Evolutionary conservation across 1,140 invertebrate species (phyloP).

Genomic region (Helicoverpa zea): DNA sequence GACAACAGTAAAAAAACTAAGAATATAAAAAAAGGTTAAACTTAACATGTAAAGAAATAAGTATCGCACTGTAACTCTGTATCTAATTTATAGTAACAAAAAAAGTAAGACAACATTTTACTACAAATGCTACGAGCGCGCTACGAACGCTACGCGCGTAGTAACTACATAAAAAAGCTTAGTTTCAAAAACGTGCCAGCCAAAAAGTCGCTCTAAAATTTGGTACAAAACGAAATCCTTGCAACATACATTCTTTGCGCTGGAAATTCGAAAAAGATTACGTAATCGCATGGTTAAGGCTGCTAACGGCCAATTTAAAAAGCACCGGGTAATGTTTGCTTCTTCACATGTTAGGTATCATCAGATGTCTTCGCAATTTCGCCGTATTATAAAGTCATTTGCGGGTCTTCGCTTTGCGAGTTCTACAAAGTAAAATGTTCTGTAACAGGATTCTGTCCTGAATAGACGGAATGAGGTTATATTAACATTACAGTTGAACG

Average conservation of each 20-base stretch:
- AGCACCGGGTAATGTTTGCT: constrained; percentile 24
- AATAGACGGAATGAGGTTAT: constrained; percentile 57
- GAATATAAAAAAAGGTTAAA: too few relatives aligned
- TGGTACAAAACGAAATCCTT: constrained; percentile 29
- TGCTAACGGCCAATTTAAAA: constrained; percentile 32
- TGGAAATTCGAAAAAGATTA: constrained; percentile 38
- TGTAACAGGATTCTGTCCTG: constrained; percentile 58
- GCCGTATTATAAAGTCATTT: constrained; percentile 69
- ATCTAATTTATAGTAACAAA: neutral
- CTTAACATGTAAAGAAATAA: neutral
- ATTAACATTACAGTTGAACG: constrained; percentile 52
- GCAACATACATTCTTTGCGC: constrained; percentile 34
- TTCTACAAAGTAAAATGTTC: constrained; percentile 65
- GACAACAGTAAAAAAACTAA: too few relatives aligned
- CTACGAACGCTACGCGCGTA: constrained; percentile 27
- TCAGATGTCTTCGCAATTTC: constrained; percentile 59
- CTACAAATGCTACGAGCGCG: constrained; percentile 1
- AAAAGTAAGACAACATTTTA: neutral
- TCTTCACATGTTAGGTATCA: constrained; percentile 48
- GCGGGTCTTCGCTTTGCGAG: constrained; percentile 50
- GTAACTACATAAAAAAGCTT: constrained; percentile 3
- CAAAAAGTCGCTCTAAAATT: constrained; percentile 17
- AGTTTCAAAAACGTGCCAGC: neutral
- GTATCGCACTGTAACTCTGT: neutral
- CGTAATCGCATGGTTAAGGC: constrained; percentile 39